phyloP scores from a whole-genome alignment of 2,113 vertebrate genomes.

The Aphyosemion australe region DNA sequence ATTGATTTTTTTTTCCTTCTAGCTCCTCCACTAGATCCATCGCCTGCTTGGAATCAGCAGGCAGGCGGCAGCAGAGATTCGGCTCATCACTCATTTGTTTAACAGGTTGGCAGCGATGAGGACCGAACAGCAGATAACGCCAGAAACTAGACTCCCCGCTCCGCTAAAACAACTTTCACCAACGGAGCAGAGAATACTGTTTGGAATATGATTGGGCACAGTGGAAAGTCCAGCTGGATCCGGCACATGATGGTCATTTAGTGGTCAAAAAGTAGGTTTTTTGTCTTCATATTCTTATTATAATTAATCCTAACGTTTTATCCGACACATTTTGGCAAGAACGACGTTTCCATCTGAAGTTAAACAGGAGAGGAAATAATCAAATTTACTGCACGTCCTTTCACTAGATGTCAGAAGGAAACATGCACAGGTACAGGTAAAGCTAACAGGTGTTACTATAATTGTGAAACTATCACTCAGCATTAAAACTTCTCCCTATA shows the following conservation, averaged over 20 bases:
- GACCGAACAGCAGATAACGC: conserved; percentile 19
- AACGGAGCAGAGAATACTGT: conserved; percentile 13
- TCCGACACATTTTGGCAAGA: no score
- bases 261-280: neutral
- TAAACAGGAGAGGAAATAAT: neutral
- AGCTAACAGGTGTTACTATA: neutral
- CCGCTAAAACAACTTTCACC: conserved; percentile 19
- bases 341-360: neutral
- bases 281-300: neutral
- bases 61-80: conserved; percentile 21
- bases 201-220: conserved; percentile 21
- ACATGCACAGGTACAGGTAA: neutral
- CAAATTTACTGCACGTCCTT: neutral
- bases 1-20: conserved; percentile 64
- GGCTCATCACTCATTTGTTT: conserved; percentile 62
- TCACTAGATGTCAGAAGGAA: neutral
- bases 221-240: conserved; percentile 10
- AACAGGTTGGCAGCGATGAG: conserved; percentile 53
- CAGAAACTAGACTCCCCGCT: conserved; percentile 28
- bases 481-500: no score
- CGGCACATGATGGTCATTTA: neutral
- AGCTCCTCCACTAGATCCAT: conserved; percentile 31
- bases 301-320: no score
- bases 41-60: conserved; percentile 7
- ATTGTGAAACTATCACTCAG: no score